phyloP scores from a whole-genome alignment of 2,888 invertebrate species.

The Gasteruption jaculator region DNA sequence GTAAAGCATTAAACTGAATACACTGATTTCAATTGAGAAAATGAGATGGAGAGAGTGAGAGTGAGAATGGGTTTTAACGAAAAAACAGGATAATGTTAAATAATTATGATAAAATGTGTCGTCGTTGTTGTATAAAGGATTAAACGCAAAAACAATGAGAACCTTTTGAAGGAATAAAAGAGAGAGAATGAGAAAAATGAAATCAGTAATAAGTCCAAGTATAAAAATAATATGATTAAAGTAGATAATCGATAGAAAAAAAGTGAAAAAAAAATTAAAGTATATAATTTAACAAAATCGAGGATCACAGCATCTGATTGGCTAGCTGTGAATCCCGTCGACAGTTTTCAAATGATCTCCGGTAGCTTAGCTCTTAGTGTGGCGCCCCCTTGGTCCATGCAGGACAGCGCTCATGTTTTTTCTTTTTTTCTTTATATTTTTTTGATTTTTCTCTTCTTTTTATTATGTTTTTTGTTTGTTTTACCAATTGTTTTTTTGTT shows the following conservation, averaged over 20 bases:
- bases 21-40: conserved; percentile 31
- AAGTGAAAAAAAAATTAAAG: conserved; percentile 49
- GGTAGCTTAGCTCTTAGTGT: conserved; percentile 51
- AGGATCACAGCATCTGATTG: conserved; percentile 51
- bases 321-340: conserved; percentile 50
- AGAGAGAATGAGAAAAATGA: conserved; percentile 9
- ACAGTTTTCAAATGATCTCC: conserved; percentile 53
- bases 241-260: too few species aligned
- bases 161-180: conserved; percentile 40
- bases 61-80: background rate
- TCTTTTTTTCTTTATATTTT: conserved; percentile 4
- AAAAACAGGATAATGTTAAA: conserved; percentile 1
- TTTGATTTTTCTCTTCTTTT: background rate
- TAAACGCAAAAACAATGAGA: too few species aligned
- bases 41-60: conserved; percentile 20
- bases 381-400: conserved; percentile 38
- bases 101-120: conserved; percentile 12
- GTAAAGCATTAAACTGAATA: conserved; percentile 41
- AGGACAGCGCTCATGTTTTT: conserved; percentile 30
- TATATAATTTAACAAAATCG: conserved; percentile 51
- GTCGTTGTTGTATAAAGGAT: conserved; percentile 35
- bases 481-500: background rate
- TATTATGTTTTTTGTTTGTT: conserved; percentile 10
- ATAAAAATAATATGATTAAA: too few species aligned
- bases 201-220: conserved; percentile 44